Percentiles rank a stretch among this genome's conserved stretches.
phyloP scores from a whole-genome alignment of 2,888 invertebrate species.

The Stegophylla sp. region DNA sequence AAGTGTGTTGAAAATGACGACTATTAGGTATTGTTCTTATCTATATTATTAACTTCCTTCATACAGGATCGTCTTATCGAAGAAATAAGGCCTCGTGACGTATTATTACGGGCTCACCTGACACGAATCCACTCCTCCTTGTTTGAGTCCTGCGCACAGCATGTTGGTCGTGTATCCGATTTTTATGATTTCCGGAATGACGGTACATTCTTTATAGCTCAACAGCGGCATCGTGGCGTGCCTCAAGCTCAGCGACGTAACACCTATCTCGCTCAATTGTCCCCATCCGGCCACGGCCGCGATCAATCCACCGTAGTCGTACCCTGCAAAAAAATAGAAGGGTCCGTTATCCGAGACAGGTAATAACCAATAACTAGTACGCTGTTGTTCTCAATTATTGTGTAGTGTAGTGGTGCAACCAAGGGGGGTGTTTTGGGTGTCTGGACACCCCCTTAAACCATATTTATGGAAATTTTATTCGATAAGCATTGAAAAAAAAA shows the following conservation, averaged over 20 bases:
- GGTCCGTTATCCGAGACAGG: not conserved
- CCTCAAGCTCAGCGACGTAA: slow-evolving; percentile 81
- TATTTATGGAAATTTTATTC: no score
- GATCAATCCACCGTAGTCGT: slow-evolving; percentile 75
- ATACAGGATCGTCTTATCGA: no score
- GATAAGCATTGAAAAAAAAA: no score
- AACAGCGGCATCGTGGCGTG: slow-evolving; percentile 79
- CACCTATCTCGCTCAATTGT: slow-evolving; percentile 84
- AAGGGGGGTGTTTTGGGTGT: no score
- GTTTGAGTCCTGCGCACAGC: slow-evolving; percentile 82
- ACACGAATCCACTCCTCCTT: slow-evolving; percentile 81
- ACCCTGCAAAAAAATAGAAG: slow-evolving; percentile 64
- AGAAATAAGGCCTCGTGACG: no score
- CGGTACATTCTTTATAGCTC: slow-evolving; percentile 75
- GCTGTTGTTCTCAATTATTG: slow-evolving; percentile 1
- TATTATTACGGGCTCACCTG: no score
- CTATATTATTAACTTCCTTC: no score
- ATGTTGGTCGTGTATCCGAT: slow-evolving; percentile 81
- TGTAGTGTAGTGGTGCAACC: no score
- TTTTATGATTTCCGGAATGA: slow-evolving; percentile 72
- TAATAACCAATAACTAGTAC: not conserved
- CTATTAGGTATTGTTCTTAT: no score
- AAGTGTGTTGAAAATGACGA: no score
- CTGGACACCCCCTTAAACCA: no score
- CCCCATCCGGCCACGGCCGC: slow-evolving; percentile 88